Evolutionary conservation across 2,888 invertebrate species (phyloP), one percentile per base, ranked within the genome.

Genomic region (Hypselothyrea guttata): DNA sequence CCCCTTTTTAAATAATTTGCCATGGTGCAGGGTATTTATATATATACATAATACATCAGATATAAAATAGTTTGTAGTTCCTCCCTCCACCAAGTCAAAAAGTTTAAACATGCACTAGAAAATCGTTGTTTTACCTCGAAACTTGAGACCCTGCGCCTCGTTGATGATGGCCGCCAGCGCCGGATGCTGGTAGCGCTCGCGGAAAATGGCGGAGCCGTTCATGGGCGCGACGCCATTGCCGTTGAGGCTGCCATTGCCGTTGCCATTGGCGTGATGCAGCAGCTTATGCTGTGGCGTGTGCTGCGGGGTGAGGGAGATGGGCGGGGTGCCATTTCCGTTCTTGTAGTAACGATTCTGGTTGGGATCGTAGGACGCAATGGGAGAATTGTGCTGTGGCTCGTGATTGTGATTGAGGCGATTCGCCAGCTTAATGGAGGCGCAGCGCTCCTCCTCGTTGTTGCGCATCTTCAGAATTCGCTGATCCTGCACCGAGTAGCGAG

Each of bases 111-210:
- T 52, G 52, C 45, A 40, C 2, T 27, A 15, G 3, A 0, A 13
- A 12, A 16, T 9, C 1, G 18, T n/a, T 28, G 5, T 34, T 74
- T 60, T 84, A 89, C 89, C 89, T 88, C 89, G 83, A 74, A 89
- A 89, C 83, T 89, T 89, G 44, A 89, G 71, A 61, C 89, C 89
- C 77, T 89, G 90, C 7, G 88, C 84, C 56, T 89, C 89, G 59
- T 90, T 89, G 51, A 90, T 90, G 64, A 90, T 89, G 62, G 90
- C 90, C 52, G 88, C 86, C 74, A 90, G 72, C 8, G 89, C 89
- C 44, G 90, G 90, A 78, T 90, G 89, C 59, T 90, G 90, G 65
- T 89, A 90, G 12, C 90, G 86, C 66, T 89, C 90, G 9, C 89
- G 86, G 75, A 88, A 88, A 48, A 89, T 85, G 54, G 87, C 87